phyloP scores from a whole-genome alignment of 2,888 invertebrate species.

The Marronus borbonicus region DNA sequence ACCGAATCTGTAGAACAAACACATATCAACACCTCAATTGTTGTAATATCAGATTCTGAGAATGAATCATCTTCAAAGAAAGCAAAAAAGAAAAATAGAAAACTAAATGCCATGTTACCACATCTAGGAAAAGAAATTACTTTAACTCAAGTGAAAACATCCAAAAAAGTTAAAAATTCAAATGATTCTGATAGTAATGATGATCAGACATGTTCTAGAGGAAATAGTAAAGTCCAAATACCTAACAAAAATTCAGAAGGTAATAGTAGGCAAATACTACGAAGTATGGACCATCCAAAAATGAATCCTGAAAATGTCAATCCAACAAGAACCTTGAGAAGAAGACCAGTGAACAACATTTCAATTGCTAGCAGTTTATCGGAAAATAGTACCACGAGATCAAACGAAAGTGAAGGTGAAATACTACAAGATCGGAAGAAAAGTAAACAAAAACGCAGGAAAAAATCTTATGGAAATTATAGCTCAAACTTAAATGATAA shows the following conservation, averaged over 20 bases:
- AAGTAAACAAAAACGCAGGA: slow-evolving; percentile 23
- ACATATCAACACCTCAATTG: slow-evolving; percentile 59
- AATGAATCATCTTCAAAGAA: slow-evolving; percentile 57
- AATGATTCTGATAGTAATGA: slow-evolving; percentile 39
- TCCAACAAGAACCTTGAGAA: not conserved
- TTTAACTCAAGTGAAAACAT: not conserved
- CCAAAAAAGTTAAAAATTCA: slow-evolving; percentile 29
- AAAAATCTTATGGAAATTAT: slow-evolving; percentile 21
- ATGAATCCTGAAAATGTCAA: no score
- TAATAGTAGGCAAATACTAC: not conserved
- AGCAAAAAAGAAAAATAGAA: not conserved
- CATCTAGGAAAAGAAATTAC: not conserved
- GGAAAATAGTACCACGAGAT: slow-evolving; percentile 36
- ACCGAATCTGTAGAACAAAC: slow-evolving; percentile 18
- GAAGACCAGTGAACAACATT: not conserved
- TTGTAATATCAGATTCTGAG: slow-evolving; percentile 65
- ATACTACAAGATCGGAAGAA: slow-evolving; percentile 25
- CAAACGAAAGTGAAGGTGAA: slow-evolving; percentile 23
- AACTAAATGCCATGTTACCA: not conserved
- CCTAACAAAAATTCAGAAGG: not conserved
- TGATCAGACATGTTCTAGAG: not conserved
- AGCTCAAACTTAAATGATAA: slow-evolving; percentile 53
- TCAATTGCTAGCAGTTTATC: slow-evolving; percentile 32
- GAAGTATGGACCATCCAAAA: not conserved
- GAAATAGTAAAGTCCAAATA: not conserved